Percentiles rank a stretch among this genome's conserved stretches.
These are phyloP conservation scores for Drosophila orena DNA, from an alignment of 1,140 invertebrate genomes.

Conservation along the genomic window DNA sequence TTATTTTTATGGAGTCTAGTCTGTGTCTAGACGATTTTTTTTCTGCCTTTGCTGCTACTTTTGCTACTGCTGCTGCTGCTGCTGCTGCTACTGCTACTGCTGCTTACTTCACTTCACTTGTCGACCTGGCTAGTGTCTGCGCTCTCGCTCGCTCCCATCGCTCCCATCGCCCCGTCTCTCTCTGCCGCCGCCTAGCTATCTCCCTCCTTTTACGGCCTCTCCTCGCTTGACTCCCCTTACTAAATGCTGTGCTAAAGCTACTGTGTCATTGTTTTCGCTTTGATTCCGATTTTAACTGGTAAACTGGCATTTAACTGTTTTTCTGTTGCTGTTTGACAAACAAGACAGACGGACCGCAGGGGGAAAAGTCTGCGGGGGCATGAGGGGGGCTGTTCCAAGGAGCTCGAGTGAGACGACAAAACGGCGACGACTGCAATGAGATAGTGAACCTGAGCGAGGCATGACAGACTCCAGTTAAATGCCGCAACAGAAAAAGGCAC, in stretches of 20 bases:
- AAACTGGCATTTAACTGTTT: constrained; percentile 83
- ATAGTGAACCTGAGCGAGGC: constrained; percentile 56
- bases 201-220: constrained; percentile 19
- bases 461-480: constrained; percentile 58
- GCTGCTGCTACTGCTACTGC: constrained; percentile 28
- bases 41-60: constrained; percentile 44
- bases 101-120: constrained; percentile 62
- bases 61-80: too few species aligned
- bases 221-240: constrained; percentile 16
- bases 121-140: constrained; percentile 54
- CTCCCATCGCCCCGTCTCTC: constrained; percentile 11
- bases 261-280: constrained; percentile 84
- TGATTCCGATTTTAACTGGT: constrained; percentile 83
- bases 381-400: neutral
- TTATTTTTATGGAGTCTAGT: constrained; percentile 85
- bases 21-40: constrained; percentile 85
- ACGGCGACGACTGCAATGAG: constrained; percentile 52
- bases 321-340: constrained; percentile 83
- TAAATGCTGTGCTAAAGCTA: constrained; percentile 60
- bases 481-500: constrained; percentile 46
- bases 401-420: constrained; percentile 27
- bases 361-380: neutral
- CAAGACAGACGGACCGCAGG: constrained; percentile 69
- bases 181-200: constrained; percentile 11
- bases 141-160: constrained; percentile 19